Percentiles rank a stretch among this genome's conserved stretches.
Conservation (phyloP, 2,888 invertebrate genomes). For the Lasioglossum zephyrum region DNA sequence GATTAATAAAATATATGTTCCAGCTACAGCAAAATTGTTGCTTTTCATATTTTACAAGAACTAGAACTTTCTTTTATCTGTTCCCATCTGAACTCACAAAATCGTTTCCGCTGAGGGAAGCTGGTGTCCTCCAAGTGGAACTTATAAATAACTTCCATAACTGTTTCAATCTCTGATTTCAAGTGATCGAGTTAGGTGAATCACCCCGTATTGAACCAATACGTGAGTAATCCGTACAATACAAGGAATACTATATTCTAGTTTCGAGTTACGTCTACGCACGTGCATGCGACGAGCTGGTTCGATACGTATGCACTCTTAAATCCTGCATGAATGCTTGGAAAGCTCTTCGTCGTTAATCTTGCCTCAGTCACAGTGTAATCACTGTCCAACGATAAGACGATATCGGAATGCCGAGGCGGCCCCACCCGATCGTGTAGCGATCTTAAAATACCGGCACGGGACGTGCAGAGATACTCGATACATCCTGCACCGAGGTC, state of each 20-base stretch:
- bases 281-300: conserved; percentile 8
- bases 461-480: conserved; percentile 52
- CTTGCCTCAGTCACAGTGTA: conserved; percentile 69
- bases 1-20: no score
- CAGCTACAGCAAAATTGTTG: no score
- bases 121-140: neutral
- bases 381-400: conserved; percentile 70
- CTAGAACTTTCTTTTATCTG: no score
- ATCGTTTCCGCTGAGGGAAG: neutral
- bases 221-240: neutral
- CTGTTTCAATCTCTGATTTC: neutral
- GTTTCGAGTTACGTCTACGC: conserved; percentile 23
- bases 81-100: neutral
- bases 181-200: neutral
- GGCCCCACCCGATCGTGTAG: conserved; percentile 57
- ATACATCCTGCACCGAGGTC: conserved; percentile 57
- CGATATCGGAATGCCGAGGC: conserved; percentile 68
- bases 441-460: conserved; percentile 66
- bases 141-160: neutral
- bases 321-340: conserved; percentile 38
- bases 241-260: conserved; percentile 8
- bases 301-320: conserved; percentile 29
- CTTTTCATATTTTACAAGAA: no score
- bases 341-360: conserved; percentile 64
- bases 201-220: neutral